phyloP scores from a whole-genome alignment of 2,888 invertebrate species.

The Ectemnius lituratus region DNA sequence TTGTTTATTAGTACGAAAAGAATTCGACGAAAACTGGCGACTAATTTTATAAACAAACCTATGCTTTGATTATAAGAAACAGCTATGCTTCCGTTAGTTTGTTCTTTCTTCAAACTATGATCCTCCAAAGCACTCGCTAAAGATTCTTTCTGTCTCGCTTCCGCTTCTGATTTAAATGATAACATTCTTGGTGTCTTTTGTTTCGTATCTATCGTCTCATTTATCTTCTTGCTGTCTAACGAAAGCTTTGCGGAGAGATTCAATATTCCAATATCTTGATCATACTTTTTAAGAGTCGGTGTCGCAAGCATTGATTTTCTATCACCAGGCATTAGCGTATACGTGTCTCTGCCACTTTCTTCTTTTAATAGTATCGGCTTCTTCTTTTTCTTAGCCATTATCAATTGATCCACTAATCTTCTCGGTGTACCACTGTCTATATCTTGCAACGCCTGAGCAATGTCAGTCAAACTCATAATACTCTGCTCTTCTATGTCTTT shows the following conservation, averaged over 20 bases:
- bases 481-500: constrained; percentile 62
- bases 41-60: neutral
- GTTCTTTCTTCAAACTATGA: constrained; percentile 23
- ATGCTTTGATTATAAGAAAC: constrained; percentile 27
- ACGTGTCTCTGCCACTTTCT: constrained; percentile 51
- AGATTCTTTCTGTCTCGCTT: constrained; percentile 13
- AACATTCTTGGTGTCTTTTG: constrained; percentile 14
- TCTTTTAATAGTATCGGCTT: constrained; percentile 39
- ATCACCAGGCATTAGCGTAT: constrained; percentile 39
- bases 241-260: constrained; percentile 60
- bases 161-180: constrained; percentile 29
- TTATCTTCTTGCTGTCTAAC: constrained; percentile 59
- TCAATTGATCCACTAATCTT: constrained; percentile 70
- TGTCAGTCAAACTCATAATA: constrained; percentile 71
- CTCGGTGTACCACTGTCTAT: constrained; percentile 67
- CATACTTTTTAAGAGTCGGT: constrained; percentile 28
- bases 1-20: neutral
- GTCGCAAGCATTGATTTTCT: constrained; percentile 59
- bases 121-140: constrained; percentile 9
- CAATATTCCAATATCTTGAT: constrained; percentile 22
- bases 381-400: constrained; percentile 65
- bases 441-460: constrained; percentile 68
- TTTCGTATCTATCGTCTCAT: constrained; percentile 29
- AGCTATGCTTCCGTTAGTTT: neutral
- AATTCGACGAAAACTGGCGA: neutral